Conservation (phyloP, 2,888 invertebrate species). For the Torymus auratus region DNA sequence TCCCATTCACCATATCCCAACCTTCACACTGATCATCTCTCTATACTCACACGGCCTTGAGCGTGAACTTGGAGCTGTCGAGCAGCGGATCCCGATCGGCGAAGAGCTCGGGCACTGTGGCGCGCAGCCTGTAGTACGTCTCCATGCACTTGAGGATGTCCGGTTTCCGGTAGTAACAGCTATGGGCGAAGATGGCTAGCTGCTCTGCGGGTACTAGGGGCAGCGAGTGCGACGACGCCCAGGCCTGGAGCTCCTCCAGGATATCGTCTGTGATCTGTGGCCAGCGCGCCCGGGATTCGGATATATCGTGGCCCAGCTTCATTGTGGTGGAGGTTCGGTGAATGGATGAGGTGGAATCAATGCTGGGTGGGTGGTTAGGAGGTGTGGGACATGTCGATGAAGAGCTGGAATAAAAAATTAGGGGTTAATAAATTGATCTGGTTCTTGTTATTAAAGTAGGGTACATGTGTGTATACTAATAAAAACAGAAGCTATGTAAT, state of each 20-base stretch:
- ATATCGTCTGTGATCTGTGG: constrained; percentile 66
- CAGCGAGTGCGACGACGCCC: constrained; percentile 63
- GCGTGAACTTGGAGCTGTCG: constrained; percentile 72
- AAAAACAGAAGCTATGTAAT: too few species aligned
- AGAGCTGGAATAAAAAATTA: too few species aligned
- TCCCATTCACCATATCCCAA: too few species aligned
- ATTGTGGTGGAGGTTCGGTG: constrained; percentile 56
- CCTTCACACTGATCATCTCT: too few species aligned
- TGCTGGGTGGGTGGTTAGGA: too few species aligned
- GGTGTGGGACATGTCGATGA: too few species aligned
- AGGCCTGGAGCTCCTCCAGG: constrained; percentile 64
- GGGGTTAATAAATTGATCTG: too few species aligned
- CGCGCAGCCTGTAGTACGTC: constrained; percentile 80
- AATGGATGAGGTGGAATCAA: too few species aligned
- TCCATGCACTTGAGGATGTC: constrained; percentile 82
- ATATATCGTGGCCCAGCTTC: constrained; percentile 68
- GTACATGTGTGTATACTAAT: too few species aligned
- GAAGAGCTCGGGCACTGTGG: constrained; percentile 82
- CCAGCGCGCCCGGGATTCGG: constrained; percentile 63
- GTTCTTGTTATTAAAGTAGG: too few species aligned
- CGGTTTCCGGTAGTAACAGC: constrained; percentile 81
- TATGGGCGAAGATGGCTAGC: constrained; percentile 82
- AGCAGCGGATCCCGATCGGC: constrained; percentile 78
- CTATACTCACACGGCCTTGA: constrained; percentile 57
- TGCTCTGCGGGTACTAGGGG: constrained; percentile 79